These are phyloP conservation scores for Sinocyclocheilus anshuiensis DNA, from an alignment of 2,113 vertebrate genomes.

Conservation along the genomic window DNA sequence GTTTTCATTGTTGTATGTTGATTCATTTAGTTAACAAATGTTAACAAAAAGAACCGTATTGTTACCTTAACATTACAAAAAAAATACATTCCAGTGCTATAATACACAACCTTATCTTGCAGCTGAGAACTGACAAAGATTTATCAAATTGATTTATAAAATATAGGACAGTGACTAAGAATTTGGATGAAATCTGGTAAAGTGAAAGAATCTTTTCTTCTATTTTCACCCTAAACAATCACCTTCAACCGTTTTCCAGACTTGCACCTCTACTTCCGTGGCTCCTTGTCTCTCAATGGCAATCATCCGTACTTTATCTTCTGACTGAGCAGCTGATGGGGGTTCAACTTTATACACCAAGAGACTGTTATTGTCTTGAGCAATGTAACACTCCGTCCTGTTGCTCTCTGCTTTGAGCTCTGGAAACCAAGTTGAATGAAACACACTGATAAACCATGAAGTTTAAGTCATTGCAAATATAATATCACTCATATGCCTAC, in stretches of 20 bases:
- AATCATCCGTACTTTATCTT: constrained; percentile 77
- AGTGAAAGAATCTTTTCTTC: neutral
- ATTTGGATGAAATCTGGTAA: neutral
- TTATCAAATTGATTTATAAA: neutral
- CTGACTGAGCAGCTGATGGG: constrained; percentile 61
- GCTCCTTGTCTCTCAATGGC: constrained; percentile 83
- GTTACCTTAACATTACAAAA: constrained; percentile 4
- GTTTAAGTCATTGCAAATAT: neutral
- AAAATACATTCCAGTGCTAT: neutral
- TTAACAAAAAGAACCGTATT: neutral
- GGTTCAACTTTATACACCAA: constrained; percentile 77
- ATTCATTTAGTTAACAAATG: neutral
- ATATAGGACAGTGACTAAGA: constrained; percentile 3
- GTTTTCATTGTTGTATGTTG: neutral
- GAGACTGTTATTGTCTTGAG: constrained; percentile 66
- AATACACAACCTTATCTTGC: neutral
- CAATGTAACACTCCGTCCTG: constrained; percentile 70
- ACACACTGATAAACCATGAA: neutral
- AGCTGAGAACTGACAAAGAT: neutral
- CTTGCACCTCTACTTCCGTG: constrained; percentile 88
- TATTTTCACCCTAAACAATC: neutral
- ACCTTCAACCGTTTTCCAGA: constrained; percentile 88
- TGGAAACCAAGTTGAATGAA: constrained; percentile 49
- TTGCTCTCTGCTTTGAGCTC: constrained; percentile 71
- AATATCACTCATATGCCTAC: constrained; percentile 68